These are phyloP conservation scores for Solea senegalensis DNA, from an alignment of 2,113 vertebrate genomes.

Conservation along the genomic window DNA sequence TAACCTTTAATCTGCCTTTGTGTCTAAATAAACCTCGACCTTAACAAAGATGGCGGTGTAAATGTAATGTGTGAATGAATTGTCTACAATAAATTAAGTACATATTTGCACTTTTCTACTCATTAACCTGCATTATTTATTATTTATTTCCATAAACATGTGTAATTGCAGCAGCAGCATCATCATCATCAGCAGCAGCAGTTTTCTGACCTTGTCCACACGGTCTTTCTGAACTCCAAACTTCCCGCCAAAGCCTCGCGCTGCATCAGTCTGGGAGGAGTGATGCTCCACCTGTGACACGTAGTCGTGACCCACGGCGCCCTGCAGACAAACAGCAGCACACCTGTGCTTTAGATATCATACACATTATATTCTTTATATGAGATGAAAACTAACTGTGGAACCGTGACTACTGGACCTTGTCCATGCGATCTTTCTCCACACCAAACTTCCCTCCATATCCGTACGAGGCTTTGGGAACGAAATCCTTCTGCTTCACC, in stretches of 20 bases:
- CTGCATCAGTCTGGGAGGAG: conserved; percentile 93
- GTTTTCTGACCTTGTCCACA: conserved; percentile 86
- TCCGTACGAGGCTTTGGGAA: conserved; percentile 92
- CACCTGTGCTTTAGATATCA: not conserved
- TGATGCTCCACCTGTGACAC: conserved; percentile 87
- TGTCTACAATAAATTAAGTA: too few species aligned
- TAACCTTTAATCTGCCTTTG: too few species aligned
- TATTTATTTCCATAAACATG: too few species aligned
- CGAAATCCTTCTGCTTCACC: conserved; percentile 89
- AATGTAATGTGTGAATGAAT: too few species aligned
- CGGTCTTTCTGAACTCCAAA: conserved; percentile 92
- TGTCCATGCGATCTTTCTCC: conserved; percentile 95
- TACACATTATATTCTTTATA: not conserved
- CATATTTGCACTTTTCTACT: too few species aligned
- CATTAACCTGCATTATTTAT: too few species aligned
- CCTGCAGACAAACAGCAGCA: conserved; percentile 72
- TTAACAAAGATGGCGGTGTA: too few species aligned
- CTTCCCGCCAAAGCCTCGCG: conserved; percentile 93
- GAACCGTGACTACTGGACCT: conserved; percentile 65
- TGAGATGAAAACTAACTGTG: not conserved
- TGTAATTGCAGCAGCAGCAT: too few species aligned
- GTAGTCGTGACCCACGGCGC: conserved; percentile 89
- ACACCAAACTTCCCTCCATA: conserved; percentile 96
- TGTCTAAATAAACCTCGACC: too few species aligned
- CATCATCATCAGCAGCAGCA: too few species aligned